A percentile compares a stretch with the other conserved stretches of the same genome.
Evolutionary conservation across 2,888 invertebrate genomes (phyloP).

Genomic region (Agonum fuliginosum): DNA sequence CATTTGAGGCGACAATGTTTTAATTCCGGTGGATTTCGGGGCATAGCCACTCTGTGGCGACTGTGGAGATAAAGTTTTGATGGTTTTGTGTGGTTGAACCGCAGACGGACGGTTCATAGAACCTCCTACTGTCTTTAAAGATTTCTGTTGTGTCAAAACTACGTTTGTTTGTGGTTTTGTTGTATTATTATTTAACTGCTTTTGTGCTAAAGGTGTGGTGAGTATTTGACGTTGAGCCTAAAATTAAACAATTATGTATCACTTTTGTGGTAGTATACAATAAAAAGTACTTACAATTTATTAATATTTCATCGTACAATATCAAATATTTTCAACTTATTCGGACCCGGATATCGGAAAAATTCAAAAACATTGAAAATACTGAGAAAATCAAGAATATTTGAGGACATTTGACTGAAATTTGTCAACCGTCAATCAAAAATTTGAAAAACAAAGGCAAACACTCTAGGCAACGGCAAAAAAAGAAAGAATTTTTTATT

Average conservation of each 20-base stretch:
- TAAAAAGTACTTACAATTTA: neutral
- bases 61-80: constrained; percentile 68
- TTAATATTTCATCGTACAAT: neutral
- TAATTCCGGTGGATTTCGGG: constrained; percentile 67
- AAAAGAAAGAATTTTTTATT: neutral
- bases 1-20: constrained; percentile 69
- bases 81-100: constrained; percentile 55
- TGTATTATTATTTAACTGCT: neutral
- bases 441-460: neutral
- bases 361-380: neutral
- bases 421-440: constrained; percentile 11
- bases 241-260: neutral
- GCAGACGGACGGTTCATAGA: neutral
- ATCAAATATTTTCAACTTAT: neutral
- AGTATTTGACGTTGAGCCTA: constrained; percentile 45
- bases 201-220: constrained; percentile 9
- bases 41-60: constrained; percentile 62
- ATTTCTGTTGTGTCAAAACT: constrained; percentile 17
- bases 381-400: neutral
- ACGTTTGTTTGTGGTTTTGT: neutral
- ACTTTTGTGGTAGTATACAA: neutral
- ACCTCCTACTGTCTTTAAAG: neutral
- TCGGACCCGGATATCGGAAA: neutral
- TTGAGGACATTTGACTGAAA: neutral
- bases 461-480: neutral